A percentile compares a stretch with the other conserved stretches of the same genome.
Conservation (phyloP, 2,797 vertebrate genomes). For the Sebastes glaucus region DNA sequence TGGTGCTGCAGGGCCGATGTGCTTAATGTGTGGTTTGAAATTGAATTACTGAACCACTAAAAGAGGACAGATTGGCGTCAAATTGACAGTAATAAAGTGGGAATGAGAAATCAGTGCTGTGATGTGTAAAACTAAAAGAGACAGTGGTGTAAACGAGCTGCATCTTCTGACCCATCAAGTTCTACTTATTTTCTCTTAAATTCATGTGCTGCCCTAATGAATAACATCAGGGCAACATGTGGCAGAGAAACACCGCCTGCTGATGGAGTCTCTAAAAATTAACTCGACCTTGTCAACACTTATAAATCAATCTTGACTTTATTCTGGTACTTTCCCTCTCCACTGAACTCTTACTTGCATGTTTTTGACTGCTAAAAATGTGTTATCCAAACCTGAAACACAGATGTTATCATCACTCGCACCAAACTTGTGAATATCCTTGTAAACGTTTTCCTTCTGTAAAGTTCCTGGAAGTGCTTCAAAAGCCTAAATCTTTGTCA, state of each 20-base stretch:
- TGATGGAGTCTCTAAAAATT: neutral
- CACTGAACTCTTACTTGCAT: neutral
- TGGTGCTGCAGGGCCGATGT: neutral
- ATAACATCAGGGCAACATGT: neutral
- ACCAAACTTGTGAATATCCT: neutral
- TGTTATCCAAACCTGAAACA: too few species aligned
- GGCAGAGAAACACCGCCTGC: neutral
- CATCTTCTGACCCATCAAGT: neutral
- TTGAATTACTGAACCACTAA: conserved; percentile 23
- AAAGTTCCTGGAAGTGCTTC: neutral
- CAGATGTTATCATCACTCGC: neutral
- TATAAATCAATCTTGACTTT: neutral
- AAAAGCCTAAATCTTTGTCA: too few species aligned
- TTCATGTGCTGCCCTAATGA: neutral
- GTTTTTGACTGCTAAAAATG: neutral
- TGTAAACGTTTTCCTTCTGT: neutral
- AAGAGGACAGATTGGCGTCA: conserved; percentile 15
- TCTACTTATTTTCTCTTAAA: neutral
- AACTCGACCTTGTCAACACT: neutral
- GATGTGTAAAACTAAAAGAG: neutral
- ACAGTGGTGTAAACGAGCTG: neutral
- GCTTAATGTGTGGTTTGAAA: conserved; percentile 20
- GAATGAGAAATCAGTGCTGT: conserved; percentile 4
- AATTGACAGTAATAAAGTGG: conserved; percentile 44
- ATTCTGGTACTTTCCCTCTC: neutral